These are phyloP conservation scores for Canis aureus DNA, from an alignment of 2,113 vertebrate genomes.

Conservation along the genomic window DNA sequence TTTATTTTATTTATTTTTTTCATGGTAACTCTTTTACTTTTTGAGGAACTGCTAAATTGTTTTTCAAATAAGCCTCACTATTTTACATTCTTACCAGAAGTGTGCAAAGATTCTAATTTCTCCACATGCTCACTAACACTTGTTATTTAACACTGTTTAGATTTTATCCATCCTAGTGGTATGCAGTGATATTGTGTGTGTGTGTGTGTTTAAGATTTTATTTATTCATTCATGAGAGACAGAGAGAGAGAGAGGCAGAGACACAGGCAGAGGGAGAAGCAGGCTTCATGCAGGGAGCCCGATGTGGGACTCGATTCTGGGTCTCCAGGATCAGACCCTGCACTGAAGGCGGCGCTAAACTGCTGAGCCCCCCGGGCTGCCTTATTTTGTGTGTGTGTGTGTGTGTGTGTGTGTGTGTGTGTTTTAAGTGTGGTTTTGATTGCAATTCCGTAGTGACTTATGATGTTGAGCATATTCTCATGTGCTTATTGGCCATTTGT, in stretches of 20 bases:
- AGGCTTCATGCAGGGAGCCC: too few species aligned
- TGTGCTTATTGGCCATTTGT: neutral
- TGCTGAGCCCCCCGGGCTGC: too few species aligned
- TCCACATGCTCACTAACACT: neutral
- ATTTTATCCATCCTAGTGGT: neutral
- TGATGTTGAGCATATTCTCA: neutral
- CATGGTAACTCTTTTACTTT: neutral
- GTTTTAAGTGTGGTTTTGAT: neutral
- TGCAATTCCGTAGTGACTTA: neutral
- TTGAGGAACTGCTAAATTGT: conserved; percentile 2
- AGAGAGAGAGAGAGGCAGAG: too few species aligned
- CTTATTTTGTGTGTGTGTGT: too few species aligned
- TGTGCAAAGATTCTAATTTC: neutral
- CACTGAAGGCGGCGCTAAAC: too few species aligned
- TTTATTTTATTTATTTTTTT: too few species aligned
- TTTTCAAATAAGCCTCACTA: neutral
- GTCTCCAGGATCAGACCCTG: too few species aligned
- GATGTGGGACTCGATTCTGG: too few species aligned
- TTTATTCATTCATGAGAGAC: too few species aligned
- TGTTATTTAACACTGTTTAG: neutral
- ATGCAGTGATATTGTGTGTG: neutral
- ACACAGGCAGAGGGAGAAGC: too few species aligned
- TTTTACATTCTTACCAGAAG: neutral
- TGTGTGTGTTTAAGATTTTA: too few species aligned
- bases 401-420: too few species aligned